Conservation (phyloP, 2,113 vertebrate species). For the Sclerurus mexicanus region DNA sequence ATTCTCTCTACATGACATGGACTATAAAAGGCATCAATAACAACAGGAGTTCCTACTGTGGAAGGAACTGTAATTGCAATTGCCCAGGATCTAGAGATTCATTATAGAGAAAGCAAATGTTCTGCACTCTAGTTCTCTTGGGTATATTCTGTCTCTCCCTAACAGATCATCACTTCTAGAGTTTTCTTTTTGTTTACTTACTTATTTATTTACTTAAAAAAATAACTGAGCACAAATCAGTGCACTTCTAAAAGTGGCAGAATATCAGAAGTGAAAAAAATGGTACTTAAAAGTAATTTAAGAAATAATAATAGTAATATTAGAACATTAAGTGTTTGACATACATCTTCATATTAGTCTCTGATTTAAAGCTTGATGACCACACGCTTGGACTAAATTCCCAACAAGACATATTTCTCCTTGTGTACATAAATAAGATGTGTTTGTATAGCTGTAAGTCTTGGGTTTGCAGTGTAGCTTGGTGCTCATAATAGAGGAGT, state of each 20-base stretch:
- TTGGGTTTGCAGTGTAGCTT: constrained; percentile 33
- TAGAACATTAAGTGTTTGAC: not conserved
- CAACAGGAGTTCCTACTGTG: constrained; percentile 29
- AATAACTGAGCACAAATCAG: not conserved
- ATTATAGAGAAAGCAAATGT: not conserved
- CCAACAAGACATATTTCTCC: constrained; percentile 21
- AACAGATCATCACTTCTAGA: not conserved
- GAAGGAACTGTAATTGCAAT: constrained; percentile 18
- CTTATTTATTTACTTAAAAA: constrained; percentile 27
- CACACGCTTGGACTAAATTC: constrained; percentile 31
- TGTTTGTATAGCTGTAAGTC: constrained; percentile 59
- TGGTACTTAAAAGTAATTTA: not conserved
- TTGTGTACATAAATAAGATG: constrained; percentile 16
- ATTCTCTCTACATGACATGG: constrained; percentile 15
- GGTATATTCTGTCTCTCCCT: not conserved
- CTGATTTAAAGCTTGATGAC: constrained; percentile 61
- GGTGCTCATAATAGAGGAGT: constrained; percentile 56
- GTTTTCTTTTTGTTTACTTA: constrained; percentile 7
- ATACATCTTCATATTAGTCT: not conserved
- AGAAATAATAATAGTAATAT: not conserved
- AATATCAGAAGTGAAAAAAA: not conserved
- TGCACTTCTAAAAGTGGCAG: not conserved
- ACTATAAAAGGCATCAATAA: constrained; percentile 49
- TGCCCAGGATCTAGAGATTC: constrained; percentile 26
- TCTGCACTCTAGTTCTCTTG: not conserved